Conservation (phyloP, 2,797 vertebrate genomes). For the Siniperca scherzeri region DNA sequence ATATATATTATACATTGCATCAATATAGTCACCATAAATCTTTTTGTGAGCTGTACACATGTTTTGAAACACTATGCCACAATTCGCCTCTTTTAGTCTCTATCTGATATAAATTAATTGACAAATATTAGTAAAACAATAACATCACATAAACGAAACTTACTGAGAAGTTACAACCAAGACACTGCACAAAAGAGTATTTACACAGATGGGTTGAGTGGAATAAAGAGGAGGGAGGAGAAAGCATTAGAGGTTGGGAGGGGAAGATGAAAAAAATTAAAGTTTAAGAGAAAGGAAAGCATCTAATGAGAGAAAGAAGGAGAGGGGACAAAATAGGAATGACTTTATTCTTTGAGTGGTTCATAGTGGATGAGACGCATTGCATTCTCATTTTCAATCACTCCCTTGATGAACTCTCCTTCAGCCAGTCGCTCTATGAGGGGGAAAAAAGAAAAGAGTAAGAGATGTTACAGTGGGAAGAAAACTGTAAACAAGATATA, state of each 20-base stretch:
- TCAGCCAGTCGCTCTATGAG: constrained; percentile 85
- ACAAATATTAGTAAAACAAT: constrained; percentile 52
- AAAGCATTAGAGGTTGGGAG: neutral
- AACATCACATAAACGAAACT: constrained; percentile 17
- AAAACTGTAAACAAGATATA: neutral
- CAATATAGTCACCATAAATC: constrained; percentile 4
- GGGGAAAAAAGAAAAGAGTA: constrained; percentile 18
- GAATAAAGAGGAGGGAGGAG: constrained; percentile 7
- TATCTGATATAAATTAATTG: constrained; percentile 36
- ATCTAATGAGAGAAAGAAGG: constrained; percentile 25
- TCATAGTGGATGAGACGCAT: constrained; percentile 88
- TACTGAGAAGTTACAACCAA: constrained; percentile 41
- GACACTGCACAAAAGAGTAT: constrained; percentile 67
- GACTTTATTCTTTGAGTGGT: constrained; percentile 72
- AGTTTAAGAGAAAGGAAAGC: neutral
- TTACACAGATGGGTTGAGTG: constrained; percentile 59
- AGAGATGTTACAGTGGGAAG: neutral
- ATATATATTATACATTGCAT: neutral
- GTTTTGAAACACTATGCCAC: constrained; percentile 15
- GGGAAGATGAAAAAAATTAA: constrained; percentile 7
- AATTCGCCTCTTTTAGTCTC: constrained; percentile 3
- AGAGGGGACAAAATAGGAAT: neutral
- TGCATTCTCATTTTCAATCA: constrained; percentile 86
- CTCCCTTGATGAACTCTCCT: constrained; percentile 87
- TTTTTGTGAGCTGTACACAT: constrained; percentile 13